A percentile compares a stretch with the other conserved stretches of the same genome.
These are phyloP conservation scores for Drosophila quinaria DNA, from an alignment of 2,888 invertebrate species.

Conservation along the genomic window DNA sequence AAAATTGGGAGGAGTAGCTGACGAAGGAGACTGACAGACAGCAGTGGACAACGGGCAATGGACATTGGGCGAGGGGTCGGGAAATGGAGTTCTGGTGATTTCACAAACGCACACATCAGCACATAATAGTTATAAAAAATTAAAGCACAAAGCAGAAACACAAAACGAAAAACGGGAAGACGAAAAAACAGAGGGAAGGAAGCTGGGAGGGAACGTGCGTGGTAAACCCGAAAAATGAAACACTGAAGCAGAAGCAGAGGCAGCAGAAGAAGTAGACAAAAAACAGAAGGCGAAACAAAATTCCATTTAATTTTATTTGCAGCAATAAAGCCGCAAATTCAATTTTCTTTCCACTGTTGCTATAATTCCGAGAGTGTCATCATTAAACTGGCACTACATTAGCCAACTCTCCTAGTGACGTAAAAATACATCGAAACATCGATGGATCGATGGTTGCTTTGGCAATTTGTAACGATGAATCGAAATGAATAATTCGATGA, in stretches of 20 bases:
- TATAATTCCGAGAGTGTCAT: conserved; percentile 14
- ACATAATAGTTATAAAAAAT: conserved; percentile 74
- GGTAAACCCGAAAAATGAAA: conserved; percentile 33
- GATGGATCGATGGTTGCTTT: no score
- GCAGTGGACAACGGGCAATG: neutral
- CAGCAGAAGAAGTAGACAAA: neutral
- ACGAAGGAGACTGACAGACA: neutral
- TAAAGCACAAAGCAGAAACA: conserved; percentile 51
- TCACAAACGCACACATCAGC: conserved; percentile 74
- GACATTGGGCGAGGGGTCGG: neutral
- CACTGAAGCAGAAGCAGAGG: neutral
- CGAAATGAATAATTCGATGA: no score
- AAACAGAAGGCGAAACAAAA: conserved; percentile 42
- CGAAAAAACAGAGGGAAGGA: neutral
- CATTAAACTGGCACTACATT: conserved; percentile 20
- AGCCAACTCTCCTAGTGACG: neutral
- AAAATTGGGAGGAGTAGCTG: neutral
- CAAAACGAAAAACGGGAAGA: conserved; percentile 23
- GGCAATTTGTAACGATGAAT: no score
- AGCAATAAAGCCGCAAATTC: conserved; percentile 83
- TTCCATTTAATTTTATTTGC: conserved; percentile 83
- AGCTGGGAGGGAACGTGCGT: conserved; percentile 15
- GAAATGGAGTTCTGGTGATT: conserved; percentile 2
- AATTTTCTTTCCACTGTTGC: conserved; percentile 71
- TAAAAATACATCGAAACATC: no score